Conservation (phyloP, 2,797 vertebrate genomes). For the Rhabdophis nuchalis region DNA sequence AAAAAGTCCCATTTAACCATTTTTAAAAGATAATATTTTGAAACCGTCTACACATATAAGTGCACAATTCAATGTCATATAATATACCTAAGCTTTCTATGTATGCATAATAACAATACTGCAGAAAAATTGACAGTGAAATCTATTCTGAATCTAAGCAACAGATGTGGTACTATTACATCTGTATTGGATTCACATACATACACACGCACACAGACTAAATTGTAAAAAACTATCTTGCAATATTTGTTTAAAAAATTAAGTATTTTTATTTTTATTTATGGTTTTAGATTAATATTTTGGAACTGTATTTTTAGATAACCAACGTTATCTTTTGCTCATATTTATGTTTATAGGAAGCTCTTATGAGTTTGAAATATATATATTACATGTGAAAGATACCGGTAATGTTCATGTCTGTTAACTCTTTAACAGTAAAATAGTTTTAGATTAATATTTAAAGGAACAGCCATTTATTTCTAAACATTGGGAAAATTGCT, state of each 20-base stretch:
- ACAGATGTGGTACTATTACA: constrained; percentile 33
- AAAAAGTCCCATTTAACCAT: constrained; percentile 28
- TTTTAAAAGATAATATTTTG: constrained; percentile 22
- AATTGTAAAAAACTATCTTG: constrained; percentile 12
- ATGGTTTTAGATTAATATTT: constrained; percentile 12
- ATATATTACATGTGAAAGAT: constrained; percentile 25
- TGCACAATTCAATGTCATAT: constrained; percentile 12
- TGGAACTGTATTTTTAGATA: constrained; percentile 38
- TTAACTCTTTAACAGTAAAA: constrained; percentile 34
- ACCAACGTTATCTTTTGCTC: constrained; percentile 45
- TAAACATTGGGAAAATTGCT: constrained; percentile 37
- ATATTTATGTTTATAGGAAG: constrained; percentile 42
- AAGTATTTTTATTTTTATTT: neutral
- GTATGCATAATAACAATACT: constrained; percentile 15
- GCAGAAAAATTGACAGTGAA: constrained; percentile 19
- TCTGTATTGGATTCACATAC: neutral
- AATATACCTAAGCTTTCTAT: constrained; percentile 5
- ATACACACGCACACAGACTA: neutral
- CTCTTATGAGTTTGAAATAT: constrained; percentile 38
- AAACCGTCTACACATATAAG: constrained; percentile 11
- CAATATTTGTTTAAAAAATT: neutral
- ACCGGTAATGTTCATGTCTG: constrained; percentile 1
- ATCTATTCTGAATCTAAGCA: constrained; percentile 16
- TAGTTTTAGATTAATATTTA: constrained; percentile 39
- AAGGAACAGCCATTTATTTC: constrained; percentile 55